Evolutionary conservation across 2,888 invertebrate species (phyloP).

Genomic region (Apoda limacodes): DNA sequence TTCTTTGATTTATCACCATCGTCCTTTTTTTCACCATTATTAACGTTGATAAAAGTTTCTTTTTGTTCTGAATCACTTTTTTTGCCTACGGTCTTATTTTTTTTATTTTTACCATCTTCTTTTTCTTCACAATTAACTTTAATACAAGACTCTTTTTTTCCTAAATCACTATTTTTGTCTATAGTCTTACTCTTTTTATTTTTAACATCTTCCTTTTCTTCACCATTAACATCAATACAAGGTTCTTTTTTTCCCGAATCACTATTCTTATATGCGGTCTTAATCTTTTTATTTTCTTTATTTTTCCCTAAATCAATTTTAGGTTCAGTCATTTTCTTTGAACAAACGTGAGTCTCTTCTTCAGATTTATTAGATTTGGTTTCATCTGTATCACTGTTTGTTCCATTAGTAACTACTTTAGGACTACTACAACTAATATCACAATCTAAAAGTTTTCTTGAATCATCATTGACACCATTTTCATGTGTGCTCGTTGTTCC

Average conservation of each 20-base stretch:
- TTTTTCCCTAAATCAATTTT: slow-evolving; percentile 32
- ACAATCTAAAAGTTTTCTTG: slow-evolving; percentile 59
- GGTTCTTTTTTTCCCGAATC: slow-evolving; percentile 43
- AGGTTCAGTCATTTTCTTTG: too few species aligned
- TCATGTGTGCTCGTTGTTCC: slow-evolving; percentile 43
- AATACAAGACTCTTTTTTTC: slow-evolving; percentile 38
- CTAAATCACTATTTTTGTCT: slow-evolving; percentile 37
- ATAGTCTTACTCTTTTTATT: slow-evolving; percentile 38
- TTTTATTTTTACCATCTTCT: slow-evolving; percentile 39
- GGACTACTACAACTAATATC: slow-evolving; percentile 68
- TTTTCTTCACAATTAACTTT: slow-evolving; percentile 29
- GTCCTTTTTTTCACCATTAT: slow-evolving; percentile 29
- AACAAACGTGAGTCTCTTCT: slow-evolving; percentile 34
- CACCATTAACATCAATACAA: slow-evolving; percentile 27
- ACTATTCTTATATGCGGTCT: slow-evolving; percentile 34
- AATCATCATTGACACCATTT: slow-evolving; percentile 50
- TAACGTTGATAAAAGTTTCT: slow-evolving; percentile 31
- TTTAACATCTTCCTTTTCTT: slow-evolving; percentile 32
- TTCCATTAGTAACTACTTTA: slow-evolving; percentile 64
- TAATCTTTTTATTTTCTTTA: slow-evolving; percentile 34
- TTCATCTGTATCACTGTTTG: slow-evolving; percentile 52
- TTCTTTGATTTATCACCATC: slow-evolving; percentile 29
- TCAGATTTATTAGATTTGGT: slow-evolving; percentile 52
- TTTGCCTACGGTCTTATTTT: slow-evolving; percentile 37
- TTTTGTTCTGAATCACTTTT: slow-evolving; percentile 39